Conservation (phyloP, 2,888 invertebrate species). For the Pecten maximus region DNA sequence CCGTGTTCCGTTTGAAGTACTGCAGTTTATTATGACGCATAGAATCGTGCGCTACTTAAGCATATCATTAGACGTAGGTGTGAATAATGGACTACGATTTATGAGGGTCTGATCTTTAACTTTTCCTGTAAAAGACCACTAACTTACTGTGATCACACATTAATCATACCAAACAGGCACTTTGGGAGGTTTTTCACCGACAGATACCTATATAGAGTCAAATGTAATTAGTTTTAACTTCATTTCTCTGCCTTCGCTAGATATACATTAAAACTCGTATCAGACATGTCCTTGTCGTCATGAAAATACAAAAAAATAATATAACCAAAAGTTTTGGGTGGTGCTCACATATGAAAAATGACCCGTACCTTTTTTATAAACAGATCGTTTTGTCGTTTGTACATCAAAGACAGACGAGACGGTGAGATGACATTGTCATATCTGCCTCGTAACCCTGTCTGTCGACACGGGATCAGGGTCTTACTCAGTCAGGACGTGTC, state of each 20-base stretch:
- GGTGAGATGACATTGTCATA: neutral
- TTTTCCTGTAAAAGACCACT: slow-evolving; percentile 22
- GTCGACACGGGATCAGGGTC: neutral
- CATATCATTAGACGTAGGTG: neutral
- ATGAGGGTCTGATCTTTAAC: neutral
- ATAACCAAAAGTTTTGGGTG: neutral
- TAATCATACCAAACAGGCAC: neutral
- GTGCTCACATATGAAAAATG: neutral
- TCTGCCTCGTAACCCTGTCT: neutral
- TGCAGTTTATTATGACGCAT: neutral
- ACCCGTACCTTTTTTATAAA: neutral
- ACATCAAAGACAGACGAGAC: neutral
- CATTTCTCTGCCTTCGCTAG: neutral
- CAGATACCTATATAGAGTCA: neutral
- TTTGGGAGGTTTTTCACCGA: neutral
- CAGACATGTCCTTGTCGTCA: neutral
- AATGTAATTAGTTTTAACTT: neutral
- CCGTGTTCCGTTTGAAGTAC: neutral
- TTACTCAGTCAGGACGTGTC: neutral
- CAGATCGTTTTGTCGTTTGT: neutral
- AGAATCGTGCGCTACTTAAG: neutral
- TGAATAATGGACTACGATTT: neutral
- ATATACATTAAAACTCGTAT: neutral
- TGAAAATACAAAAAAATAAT: neutral
- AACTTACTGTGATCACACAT: neutral